These are phyloP conservation scores for Catharus minimus DNA, from an alignment of 2,113 vertebrate species.

Conservation along the genomic window DNA sequence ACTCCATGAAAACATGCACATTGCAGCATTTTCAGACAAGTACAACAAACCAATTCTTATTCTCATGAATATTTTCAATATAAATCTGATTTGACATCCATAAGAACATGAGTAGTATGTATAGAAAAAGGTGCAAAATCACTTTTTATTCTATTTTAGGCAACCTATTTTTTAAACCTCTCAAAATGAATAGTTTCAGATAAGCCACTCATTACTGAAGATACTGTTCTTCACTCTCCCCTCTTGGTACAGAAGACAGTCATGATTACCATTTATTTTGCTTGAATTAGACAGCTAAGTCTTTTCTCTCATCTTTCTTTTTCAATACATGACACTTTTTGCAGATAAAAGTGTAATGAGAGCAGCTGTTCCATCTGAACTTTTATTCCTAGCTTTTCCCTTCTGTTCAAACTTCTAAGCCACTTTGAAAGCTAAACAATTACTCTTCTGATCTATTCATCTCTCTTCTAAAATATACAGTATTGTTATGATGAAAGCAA, in stretches of 20 bases:
- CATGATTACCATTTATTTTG: neutral
- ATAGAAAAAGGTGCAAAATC: neutral
- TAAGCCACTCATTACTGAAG: neutral
- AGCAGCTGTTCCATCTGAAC: constrained; percentile 2
- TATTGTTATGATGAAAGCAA: neutral
- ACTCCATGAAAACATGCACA: neutral
- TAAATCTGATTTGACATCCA: neutral
- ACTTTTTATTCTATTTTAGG: neutral
- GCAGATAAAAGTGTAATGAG: neutral
- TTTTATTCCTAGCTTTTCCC: neutral
- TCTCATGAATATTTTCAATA: neutral
- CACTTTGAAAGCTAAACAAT: constrained; percentile 7
- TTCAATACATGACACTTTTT: neutral
- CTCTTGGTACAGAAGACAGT: neutral
- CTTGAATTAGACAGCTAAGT: neutral
- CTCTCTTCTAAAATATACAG: neutral
- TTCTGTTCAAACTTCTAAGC: neutral
- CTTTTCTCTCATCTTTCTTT: constrained; percentile 2
- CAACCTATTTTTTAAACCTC: neutral
- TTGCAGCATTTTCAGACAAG: neutral
- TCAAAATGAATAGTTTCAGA: neutral
- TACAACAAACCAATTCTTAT: neutral
- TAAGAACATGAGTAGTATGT: neutral
- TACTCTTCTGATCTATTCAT: neutral
- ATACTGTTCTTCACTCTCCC: neutral